Base-by-base conservation (phyloP, 2,888 invertebrate genomes). In the Rhorus exstirpatorius region DNA sequence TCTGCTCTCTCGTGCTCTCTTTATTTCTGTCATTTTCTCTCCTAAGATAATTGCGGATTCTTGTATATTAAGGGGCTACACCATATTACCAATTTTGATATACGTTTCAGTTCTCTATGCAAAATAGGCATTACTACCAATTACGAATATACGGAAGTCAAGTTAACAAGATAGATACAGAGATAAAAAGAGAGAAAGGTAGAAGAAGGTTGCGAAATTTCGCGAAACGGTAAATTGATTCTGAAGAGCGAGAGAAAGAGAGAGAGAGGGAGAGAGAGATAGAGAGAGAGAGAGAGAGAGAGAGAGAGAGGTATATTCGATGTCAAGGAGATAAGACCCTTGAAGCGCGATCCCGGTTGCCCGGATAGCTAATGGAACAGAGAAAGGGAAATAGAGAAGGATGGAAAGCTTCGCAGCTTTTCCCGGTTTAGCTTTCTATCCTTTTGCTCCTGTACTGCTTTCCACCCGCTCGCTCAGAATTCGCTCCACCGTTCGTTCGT, bases 351-450 rank as follows among this genome's bases (percentile, higher is more conserved):
- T 76, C 75, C 38, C 60, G 60, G 58, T 53, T 51, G 58, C 60
- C 65, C 53, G 79, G 71, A 65, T 71, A 79, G 79, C 83, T 83
- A 79, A 83, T 81, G 81, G 83, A 78, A 81, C 77, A 81, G 77
- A 53, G 61, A 55, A 68, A 80, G 82, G 78, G 79, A 82, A 82
- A 82, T 75, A 75, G 72, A 63, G 80, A 71, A 82, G 80, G 75
- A 82, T 82, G 77, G 77, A 77, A 49, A 77, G 63, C 65, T 65
- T 78, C 76, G 76, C 77, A 63, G 76, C 79, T 82, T 82, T 49
- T 77, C 71, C 80, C 74, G 70, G 65, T 84, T 80, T 70, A 63
- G 77, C 77, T 67, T 67, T 44, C 76, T 31, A 76, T 76, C 75
- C 67, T 49, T 76, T 55, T 19, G 70, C 71, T 41, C 58, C 14